phyloP scores from a whole-genome alignment of 2,888 invertebrate species.

The Nomada hirtipes region DNA sequence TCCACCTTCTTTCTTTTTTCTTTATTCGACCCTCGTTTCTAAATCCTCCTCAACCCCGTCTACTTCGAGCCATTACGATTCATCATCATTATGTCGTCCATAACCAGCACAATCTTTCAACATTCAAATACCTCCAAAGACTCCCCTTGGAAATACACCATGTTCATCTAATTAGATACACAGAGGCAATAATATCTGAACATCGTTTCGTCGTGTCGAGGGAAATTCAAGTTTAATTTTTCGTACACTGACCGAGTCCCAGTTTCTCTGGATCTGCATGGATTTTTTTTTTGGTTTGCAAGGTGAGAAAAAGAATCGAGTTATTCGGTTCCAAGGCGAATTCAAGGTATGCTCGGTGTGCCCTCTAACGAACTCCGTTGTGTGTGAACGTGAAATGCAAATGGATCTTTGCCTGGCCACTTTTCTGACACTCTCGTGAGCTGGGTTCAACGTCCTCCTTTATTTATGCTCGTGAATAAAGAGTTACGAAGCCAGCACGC shows the following conservation, averaged over 20 bases:
- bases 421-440: constrained; percentile 39
- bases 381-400: constrained; percentile 57
- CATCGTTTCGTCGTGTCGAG: too few species aligned
- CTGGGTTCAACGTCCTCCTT: constrained; percentile 58
- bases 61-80: constrained; percentile 1
- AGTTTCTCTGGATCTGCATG: too few species aligned
- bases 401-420: constrained; percentile 42
- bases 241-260: too few species aligned
- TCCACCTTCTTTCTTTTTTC: background rate
- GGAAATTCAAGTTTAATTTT: too few species aligned
- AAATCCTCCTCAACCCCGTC: background rate
- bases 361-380: constrained; percentile 39
- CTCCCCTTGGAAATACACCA: background rate
- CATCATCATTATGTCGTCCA: constrained; percentile 4
- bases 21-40: too few species aligned
- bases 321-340: background rate
- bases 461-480: constrained; percentile 52
- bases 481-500: constrained; percentile 19
- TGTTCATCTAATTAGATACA: background rate
- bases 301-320: background rate
- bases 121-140: background rate
- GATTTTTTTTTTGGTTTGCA: too few species aligned
- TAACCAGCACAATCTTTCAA: background rate
- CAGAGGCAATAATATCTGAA: background rate
- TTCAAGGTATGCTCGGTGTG: constrained; percentile 1